Evolutionary conservation across 2,797 vertebrate species (phyloP).

Genomic region (Garrulus glandarius): DNA sequence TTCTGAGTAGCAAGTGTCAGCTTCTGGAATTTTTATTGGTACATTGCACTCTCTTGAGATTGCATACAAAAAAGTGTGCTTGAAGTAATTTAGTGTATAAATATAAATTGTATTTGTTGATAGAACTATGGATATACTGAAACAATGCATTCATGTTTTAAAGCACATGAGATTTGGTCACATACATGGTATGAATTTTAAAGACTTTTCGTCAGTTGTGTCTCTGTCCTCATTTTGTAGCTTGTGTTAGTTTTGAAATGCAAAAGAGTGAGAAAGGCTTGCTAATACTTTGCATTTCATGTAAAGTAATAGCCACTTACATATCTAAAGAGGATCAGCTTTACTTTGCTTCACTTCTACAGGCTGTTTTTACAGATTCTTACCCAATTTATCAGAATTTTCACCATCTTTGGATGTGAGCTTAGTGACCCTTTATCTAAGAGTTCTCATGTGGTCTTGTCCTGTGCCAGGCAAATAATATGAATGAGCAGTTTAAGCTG

Average conservation of each 20-base stretch:
- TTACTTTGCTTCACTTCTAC: background rate
- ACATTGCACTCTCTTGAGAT: background rate
- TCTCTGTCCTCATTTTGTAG: background rate
- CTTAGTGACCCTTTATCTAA: background rate
- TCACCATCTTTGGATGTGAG: background rate
- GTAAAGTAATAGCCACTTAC: background rate
- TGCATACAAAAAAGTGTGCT: background rate
- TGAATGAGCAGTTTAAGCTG: background rate
- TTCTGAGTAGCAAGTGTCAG: background rate
- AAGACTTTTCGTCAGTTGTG: background rate
- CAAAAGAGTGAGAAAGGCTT: background rate
- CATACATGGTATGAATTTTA: background rate
- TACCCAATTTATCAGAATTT: background rate
- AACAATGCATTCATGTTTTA: background rate
- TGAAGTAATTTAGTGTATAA: background rate
- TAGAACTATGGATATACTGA: background rate
- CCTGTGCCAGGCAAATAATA: background rate
- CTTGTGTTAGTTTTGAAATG: background rate
- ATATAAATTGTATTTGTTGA: background rate
- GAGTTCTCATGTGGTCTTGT: background rate
- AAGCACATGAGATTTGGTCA: background rate
- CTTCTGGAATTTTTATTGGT: background rate
- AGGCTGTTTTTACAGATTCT: background rate
- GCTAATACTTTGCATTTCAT: background rate
- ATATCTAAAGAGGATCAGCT: background rate